Percentiles rank a stretch among this genome's conserved stretches.
These are phyloP conservation scores for Nematostella vectensis DNA, from an alignment of 92 coral and sea anemone species.

Conservation along the genomic window DNA sequence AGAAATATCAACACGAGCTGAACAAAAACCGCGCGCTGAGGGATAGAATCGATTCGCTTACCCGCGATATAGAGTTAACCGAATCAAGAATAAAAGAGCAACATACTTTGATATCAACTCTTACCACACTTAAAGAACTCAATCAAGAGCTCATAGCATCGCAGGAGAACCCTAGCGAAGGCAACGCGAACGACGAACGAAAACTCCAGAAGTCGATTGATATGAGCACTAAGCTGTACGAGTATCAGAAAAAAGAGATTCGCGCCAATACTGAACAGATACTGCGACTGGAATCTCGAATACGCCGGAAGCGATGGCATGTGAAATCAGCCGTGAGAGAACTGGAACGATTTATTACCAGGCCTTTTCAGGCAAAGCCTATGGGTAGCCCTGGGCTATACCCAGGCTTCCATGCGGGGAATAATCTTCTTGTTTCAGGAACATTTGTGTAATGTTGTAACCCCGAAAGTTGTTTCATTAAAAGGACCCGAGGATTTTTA, in stretches of 20 bases:
- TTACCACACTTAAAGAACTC: conserved; percentile 13
- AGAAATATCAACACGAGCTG: conserved; percentile 7
- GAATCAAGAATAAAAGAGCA: conserved; percentile 36
- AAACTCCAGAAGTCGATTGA: conserved; percentile 38
- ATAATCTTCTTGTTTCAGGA: not conserved
- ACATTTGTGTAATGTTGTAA: not conserved
- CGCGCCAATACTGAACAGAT: conserved; percentile 36
- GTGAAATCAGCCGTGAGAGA: conserved; percentile 57
- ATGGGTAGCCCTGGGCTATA: conserved; percentile 1
- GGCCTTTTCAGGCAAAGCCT: conserved; percentile 19
- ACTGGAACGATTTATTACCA: conserved; percentile 26
- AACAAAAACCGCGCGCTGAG: conserved; percentile 10
- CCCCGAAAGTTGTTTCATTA: not conserved
- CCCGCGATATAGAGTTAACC: conserved; percentile 20
- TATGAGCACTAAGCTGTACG: conserved; percentile 56
- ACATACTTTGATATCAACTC: conserved; percentile 26
- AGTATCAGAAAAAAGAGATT: conserved; percentile 65
- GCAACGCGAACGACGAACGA: too few relatives aligned
- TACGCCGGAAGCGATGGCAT: conserved; percentile 74
- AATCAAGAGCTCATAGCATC: conserved; percentile 9
- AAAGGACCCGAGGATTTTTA: too few relatives aligned
- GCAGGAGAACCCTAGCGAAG: conserved; percentile 1
- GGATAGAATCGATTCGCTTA: conserved; percentile 10
- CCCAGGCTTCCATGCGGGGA: not conserved
- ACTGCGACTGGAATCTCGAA: conserved; percentile 44